Evolutionary conservation across 2,113 vertebrate species (phyloP).

Genomic region (Calidris pugnax): DNA sequence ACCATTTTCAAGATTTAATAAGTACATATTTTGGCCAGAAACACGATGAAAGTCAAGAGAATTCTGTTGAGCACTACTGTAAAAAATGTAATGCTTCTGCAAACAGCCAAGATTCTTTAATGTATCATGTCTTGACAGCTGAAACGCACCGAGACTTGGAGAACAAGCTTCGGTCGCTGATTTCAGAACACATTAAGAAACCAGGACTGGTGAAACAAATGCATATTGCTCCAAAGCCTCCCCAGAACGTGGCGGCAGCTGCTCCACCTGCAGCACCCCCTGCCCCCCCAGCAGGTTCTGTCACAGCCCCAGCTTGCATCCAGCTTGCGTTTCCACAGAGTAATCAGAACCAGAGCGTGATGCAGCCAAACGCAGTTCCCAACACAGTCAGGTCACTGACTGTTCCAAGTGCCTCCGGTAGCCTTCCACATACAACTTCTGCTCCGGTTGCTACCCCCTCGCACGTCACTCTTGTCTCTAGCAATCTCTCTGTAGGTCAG

Average conservation of each 20-base stretch:
- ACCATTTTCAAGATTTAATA: slow-evolving; percentile 79
- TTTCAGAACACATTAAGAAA: slow-evolving; percentile 81
- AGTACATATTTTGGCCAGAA: slow-evolving; percentile 82
- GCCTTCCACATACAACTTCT: slow-evolving; percentile 43
- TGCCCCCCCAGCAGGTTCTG: background rate
- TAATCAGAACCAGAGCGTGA: slow-evolving; percentile 57
- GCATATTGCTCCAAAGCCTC: slow-evolving; percentile 78
- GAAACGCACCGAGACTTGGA: slow-evolving; percentile 87
- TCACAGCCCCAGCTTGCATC: slow-evolving; percentile 48
- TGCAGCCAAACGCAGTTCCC: slow-evolving; percentile 40
- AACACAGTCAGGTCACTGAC: slow-evolving; percentile 13
- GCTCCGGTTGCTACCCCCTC: background rate
- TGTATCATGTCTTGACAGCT: slow-evolving; percentile 90
- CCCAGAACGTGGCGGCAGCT: background rate
- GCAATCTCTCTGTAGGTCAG: slow-evolving; percentile 73
- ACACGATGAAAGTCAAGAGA: slow-evolving; percentile 38
- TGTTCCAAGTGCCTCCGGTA: slow-evolving; percentile 55
- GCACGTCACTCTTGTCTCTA: slow-evolving; percentile 78
- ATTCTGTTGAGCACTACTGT: slow-evolving; percentile 82
- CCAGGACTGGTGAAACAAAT: slow-evolving; percentile 63
- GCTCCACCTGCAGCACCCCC: background rate
- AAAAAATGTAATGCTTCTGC: slow-evolving; percentile 86
- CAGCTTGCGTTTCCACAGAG: slow-evolving; percentile 73
- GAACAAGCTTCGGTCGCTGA: slow-evolving; percentile 84
- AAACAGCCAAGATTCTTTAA: slow-evolving; percentile 86